phyloP scores from a whole-genome alignment of 2,888 invertebrate genomes.

The Drosophila ezoana region DNA sequence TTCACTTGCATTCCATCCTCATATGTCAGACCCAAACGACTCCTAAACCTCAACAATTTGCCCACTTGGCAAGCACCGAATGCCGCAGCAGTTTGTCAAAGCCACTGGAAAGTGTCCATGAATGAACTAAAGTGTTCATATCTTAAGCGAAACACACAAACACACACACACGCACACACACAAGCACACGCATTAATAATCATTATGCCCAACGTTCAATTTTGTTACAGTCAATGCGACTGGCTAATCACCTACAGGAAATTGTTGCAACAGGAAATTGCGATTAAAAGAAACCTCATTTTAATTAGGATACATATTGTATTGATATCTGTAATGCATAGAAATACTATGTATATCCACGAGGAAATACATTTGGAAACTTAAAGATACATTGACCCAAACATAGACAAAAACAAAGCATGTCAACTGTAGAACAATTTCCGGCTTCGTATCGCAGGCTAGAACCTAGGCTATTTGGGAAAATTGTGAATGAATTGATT shows the following conservation, averaged over 20 bases:
- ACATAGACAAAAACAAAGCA: no score
- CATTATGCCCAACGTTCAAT: constrained; percentile 42
- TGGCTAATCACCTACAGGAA: constrained; percentile 38
- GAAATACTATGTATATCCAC: no score
- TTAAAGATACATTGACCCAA: no score
- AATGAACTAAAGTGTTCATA: constrained; percentile 73
- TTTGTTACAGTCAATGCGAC: constrained; percentile 32
- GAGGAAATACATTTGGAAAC: no score
- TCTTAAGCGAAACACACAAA: constrained; percentile 48
- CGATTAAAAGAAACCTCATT: background rate
- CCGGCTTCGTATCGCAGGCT: no score
- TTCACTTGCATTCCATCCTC: constrained; percentile 41
- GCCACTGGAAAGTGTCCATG: constrained; percentile 64
- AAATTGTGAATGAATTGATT: no score
- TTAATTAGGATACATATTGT: no score
- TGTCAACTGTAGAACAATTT: no score
- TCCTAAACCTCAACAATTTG: constrained; percentile 40
- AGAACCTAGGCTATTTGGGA: no score
- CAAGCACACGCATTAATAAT: constrained; percentile 43
- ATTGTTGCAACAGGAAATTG: constrained; percentile 5
- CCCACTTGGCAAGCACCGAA: constrained; percentile 58
- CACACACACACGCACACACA: constrained; percentile 27
- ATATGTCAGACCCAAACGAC: constrained; percentile 13
- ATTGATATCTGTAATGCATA: no score
- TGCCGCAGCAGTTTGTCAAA: constrained; percentile 60